These are phyloP conservation scores for Pasiphila rectangulata DNA, from an alignment of 2,888 invertebrate genomes.

Conservation along the genomic window DNA sequence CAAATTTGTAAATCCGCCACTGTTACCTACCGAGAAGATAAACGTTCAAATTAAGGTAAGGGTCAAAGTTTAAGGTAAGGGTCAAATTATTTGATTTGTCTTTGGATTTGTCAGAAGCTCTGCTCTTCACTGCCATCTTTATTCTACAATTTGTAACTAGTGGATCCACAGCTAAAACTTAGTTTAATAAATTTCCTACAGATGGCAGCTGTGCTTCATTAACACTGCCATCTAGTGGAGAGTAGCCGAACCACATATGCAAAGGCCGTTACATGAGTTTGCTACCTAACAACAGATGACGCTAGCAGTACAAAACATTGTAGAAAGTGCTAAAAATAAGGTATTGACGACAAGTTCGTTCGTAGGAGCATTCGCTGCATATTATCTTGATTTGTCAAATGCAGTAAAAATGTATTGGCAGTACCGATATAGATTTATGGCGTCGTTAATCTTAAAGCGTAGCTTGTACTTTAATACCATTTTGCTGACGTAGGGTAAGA, in stretches of 20 bases:
- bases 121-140: constrained; percentile 5
- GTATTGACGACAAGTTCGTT: constrained; percentile 5
- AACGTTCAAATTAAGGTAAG: too few relatives aligned
- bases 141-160: too few relatives aligned
- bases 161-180: not conserved
- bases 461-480: not conserved
- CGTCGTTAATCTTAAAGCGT: constrained; percentile 25
- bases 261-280: not conserved
- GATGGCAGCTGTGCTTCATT: constrained; percentile 9
- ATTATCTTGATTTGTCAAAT: constrained; percentile 25
- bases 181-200: constrained; percentile 2
- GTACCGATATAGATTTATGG: constrained; percentile 26
- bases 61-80: too few relatives aligned
- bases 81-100: too few relatives aligned
- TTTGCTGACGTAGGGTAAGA: not conserved
- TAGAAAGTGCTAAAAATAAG: constrained; percentile 3
- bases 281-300: constrained; percentile 50
- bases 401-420: constrained; percentile 26
- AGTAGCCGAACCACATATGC: constrained; percentile 26
- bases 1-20: too few relatives aligned
- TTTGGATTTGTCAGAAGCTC: too few relatives aligned
- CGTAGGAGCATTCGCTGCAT: constrained; percentile 19
- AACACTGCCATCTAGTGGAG: constrained; percentile 32
- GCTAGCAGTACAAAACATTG: not conserved
- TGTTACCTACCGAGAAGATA: too few relatives aligned